A percentile compares a stretch with the other conserved stretches of the same genome.
These are phyloP conservation scores for Meloe dianella DNA, from an alignment of 2,888 invertebrate species.

Conservation along the genomic window DNA sequence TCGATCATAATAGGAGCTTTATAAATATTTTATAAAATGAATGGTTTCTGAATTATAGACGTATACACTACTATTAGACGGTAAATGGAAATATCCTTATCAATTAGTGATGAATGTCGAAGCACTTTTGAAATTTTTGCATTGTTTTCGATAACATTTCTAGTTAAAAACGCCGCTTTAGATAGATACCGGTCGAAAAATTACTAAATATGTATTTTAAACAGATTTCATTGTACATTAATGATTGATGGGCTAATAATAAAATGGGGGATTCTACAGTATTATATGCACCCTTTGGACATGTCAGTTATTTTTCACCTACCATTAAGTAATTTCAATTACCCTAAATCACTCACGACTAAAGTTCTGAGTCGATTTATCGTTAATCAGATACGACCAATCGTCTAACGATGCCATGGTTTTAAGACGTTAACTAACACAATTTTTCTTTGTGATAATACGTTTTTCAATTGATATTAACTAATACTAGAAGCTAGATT, in stretches of 20 bases:
- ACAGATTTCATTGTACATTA: background rate
- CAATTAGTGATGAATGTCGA: background rate
- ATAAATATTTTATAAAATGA: conserved; percentile 4
- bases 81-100: background rate
- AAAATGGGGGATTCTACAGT: background rate
- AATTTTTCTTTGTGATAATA: too few species aligned
- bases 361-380: background rate
- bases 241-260: background rate
- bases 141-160: too few species aligned
- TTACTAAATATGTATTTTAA: background rate
- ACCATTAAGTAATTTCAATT: background rate
- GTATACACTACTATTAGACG: background rate
- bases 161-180: too few species aligned
- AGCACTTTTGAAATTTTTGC: background rate
- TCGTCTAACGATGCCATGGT: background rate
- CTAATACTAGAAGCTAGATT: too few species aligned
- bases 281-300: background rate
- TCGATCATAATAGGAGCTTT: background rate
- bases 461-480: too few species aligned
- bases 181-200: too few species aligned
- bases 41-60: background rate
- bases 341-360: background rate
- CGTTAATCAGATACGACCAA: background rate
- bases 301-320: background rate
- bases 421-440: background rate